Percentiles rank a stretch among this genome's conserved stretches.
These are phyloP conservation scores for Rhopilema esculentum DNA, from an alignment of 30 jellyfish, hydroid and myxozoan genomes.

Conservation along the genomic window DNA sequence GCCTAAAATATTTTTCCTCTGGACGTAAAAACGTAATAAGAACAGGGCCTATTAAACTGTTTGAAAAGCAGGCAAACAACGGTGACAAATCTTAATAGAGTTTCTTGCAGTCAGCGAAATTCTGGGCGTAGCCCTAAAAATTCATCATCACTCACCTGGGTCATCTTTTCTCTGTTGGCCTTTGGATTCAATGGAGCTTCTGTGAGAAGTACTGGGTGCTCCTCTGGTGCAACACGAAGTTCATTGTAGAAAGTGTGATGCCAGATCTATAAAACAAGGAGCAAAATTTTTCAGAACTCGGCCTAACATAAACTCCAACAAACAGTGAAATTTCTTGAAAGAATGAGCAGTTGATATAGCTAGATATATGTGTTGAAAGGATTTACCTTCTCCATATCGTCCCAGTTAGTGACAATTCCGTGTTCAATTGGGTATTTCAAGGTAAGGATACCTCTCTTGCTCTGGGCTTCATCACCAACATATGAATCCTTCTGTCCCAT, in stretches of 20 bases:
- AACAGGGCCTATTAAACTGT: too few species aligned
- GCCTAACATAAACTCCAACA: background rate
- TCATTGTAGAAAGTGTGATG: slow-evolving; percentile 99
- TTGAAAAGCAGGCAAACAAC: too few species aligned
- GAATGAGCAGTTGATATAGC: background rate
- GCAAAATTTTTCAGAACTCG: background rate
- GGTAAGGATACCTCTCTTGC: slow-evolving; percentile 99
- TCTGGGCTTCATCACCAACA: slow-evolving; percentile 99
- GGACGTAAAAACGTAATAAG: too few species aligned
- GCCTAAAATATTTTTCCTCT: too few species aligned
- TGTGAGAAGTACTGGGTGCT: slow-evolving; percentile 99
- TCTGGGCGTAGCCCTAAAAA: background rate
- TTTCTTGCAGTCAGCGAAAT: too few species aligned
- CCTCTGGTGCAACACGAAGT: slow-evolving; percentile 99
- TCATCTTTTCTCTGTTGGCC: slow-evolving; percentile 99
- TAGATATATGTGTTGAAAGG: too few species aligned
- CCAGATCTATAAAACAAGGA: slow-evolving; percentile 85
- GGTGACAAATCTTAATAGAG: too few species aligned
- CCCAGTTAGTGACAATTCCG: slow-evolving; percentile 99
- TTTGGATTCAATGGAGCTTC: slow-evolving; percentile 99
- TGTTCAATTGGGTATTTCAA: slow-evolving; percentile 99
- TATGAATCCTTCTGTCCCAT: slow-evolving; percentile 99
- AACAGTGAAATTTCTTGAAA: background rate
- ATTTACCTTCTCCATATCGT: slow-evolving; percentile 99
- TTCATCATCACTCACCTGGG: slow-evolving; percentile 79